Percentiles rank a stretch among this genome's conserved stretches.
phyloP scores from a whole-genome alignment of 2,797 vertebrate species.

The Artibeus jamaicensis region DNA sequence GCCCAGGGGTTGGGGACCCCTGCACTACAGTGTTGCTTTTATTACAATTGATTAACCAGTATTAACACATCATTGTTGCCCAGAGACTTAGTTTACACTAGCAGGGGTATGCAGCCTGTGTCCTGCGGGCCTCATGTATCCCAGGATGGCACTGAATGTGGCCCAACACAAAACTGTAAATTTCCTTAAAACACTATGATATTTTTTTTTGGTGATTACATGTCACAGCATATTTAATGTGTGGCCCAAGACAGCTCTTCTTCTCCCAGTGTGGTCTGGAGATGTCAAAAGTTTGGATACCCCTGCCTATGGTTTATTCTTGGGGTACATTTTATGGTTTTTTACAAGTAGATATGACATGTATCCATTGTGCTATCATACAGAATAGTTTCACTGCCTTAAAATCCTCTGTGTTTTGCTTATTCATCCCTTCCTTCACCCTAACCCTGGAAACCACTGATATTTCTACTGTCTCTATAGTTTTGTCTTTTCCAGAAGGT shows the following conservation, averaged over 20 bases:
- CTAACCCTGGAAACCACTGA: background rate
- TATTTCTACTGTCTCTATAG: background rate
- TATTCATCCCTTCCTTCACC: background rate
- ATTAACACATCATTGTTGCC: background rate
- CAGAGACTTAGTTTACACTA: background rate
- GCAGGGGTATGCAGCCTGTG: too few species aligned
- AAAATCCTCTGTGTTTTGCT: background rate
- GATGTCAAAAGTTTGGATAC: too few species aligned
- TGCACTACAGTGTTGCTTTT: background rate
- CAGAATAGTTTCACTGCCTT: background rate
- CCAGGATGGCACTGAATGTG: too few species aligned
- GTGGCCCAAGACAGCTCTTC: too few species aligned
- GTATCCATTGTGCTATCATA: background rate
- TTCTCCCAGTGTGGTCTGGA: too few species aligned
- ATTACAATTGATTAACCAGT: background rate
- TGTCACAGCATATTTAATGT: too few species aligned
- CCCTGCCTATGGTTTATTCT: background rate
- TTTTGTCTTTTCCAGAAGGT: background rate
- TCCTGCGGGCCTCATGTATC: too few species aligned
- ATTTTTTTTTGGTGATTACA: too few species aligned
- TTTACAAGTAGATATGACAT: background rate
- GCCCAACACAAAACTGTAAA: too few species aligned
- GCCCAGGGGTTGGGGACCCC: too few species aligned
- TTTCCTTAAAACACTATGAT: too few species aligned
- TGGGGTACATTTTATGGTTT: background rate